Base-by-base conservation (phyloP, 2,888 invertebrate species). In the Molorchus minor region DNA sequence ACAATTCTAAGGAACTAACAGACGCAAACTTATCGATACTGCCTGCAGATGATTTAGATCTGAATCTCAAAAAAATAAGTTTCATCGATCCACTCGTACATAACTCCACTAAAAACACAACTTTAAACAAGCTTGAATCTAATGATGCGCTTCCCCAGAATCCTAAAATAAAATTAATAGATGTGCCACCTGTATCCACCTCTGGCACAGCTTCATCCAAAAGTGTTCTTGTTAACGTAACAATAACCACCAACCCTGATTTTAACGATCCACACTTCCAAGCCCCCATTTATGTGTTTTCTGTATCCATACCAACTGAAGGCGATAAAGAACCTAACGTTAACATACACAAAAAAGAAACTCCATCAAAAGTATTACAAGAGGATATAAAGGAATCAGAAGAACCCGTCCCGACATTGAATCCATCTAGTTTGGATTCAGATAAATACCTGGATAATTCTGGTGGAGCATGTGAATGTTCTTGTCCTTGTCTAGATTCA, bases 141-240 rank as follows among this genome's bases (percentile, higher is more conserved):
- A 70, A 69, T 61, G 55, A 62, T 44, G 33, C 57, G 30, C 44
- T 64, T 10, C 52, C 57, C 8, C 54, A 61, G 16, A 44, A 54
- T 33, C 69, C 75, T 46, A 72, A 73, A 64, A 70, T 78, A 47
- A 77, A 76, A 64, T 61, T 80, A 54, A 72, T 80, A 43, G 73
- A 80, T 60, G 74, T 80, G 13, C 80, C 80, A 16, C 65, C 72
- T 38, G 61, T 73, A 20, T 64, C 62, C 47, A 65, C 64, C 44
- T 51, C 79, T 75, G 82, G 82, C 70, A 80, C 81, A 16, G 36
- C 60, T 19, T 55, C 65, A 69, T 75, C 81, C 19, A 87, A 87
- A 79, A 87, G 89, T 71, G 87, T 93, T 71, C 82, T 92, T 67
- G 89, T 94, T 61, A 94, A 94, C 81, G 84, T 94, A 67, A 92